Base-by-base conservation (phyloP, 2,888 invertebrate genomes). In the Metopia argyrocephala region DNA sequence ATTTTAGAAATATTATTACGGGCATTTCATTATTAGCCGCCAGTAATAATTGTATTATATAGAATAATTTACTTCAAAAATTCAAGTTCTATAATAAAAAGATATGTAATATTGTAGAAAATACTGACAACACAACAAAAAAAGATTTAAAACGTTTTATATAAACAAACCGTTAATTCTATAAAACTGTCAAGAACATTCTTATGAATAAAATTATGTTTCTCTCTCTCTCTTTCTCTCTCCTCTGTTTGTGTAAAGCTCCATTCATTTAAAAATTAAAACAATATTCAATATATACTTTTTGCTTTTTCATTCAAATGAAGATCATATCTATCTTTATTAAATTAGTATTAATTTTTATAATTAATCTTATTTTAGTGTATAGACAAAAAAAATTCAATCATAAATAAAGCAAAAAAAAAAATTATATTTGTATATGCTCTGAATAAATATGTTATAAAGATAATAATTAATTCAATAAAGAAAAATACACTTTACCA, bases 311-410 rank as follows among this genome's bases (percentile, higher is more conserved):
- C 71, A n/a, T 59, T 71, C 64, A 48, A 57, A 59, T 65, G 73
- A 80, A 69, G 76, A 74, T 82, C 78, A 78, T 71, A 21, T 68
- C 71, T 50, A 73, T 56, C 71, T 82, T 82, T 78, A 82, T 82
- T 78, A 48, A 76, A 59, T 50, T 45, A 70, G 52, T 54, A 65
- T 75, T 66, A 38, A 38, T 38, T 31, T 71, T 75, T 82, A 69
- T 68, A 76, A 68, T 73, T 76, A 68, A 57, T 65, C 54, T 69
- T 73, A 66, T 62, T 74, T 71, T 78, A 68, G 45, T 75, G 78
- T 78, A 78, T 69, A 61, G 62, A 54, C 66, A 74, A 38, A 71
- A 74, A 71, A 76, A 78, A 69, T 80, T 54, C 73, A 76, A 76
- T 56, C 46, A 52, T 71, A 82, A 65, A 45, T 76, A 50, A 79